Percentiles rank a stretch among this genome's conserved stretches.
Conservation (phyloP, 2,797 vertebrate genomes). For the Bradypus variegatus region DNA sequence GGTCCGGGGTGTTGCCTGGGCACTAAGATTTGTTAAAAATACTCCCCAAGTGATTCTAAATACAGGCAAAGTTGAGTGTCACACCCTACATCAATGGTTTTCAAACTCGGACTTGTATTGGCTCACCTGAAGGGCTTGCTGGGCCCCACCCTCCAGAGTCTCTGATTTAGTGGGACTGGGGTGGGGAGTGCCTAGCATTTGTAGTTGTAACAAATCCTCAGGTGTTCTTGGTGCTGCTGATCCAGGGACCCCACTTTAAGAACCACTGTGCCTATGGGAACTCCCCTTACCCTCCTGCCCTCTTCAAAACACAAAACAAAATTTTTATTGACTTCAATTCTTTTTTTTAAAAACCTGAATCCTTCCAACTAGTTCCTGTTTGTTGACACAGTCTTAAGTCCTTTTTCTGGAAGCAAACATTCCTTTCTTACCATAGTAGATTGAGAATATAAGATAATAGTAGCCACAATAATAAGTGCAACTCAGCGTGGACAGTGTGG, state of each 20-base stretch:
- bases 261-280: background rate
- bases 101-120: background rate
- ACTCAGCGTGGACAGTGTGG: background rate
- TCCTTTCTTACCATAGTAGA: background rate
- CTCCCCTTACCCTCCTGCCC: background rate
- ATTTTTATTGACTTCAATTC: background rate
- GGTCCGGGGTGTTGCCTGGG: background rate
- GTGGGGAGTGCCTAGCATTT: background rate
- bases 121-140: background rate
- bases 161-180: background rate
- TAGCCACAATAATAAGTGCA: background rate
- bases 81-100: background rate
- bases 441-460: background rate
- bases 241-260: background rate
- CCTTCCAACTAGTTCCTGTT: background rate
- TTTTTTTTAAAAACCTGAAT: background rate
- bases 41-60: background rate
- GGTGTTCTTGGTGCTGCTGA: background rate
- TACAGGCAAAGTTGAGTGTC: background rate
- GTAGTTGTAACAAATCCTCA: background rate
- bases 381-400: background rate
- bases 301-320: background rate
- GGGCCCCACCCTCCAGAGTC: too few relatives aligned
- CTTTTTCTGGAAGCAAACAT: background rate
- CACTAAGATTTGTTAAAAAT: background rate